Evolutionary conservation across 2,888 invertebrate genomes (phyloP), one percentile per base, ranked within the genome.

Genomic region (Eilema depressum): DNA sequence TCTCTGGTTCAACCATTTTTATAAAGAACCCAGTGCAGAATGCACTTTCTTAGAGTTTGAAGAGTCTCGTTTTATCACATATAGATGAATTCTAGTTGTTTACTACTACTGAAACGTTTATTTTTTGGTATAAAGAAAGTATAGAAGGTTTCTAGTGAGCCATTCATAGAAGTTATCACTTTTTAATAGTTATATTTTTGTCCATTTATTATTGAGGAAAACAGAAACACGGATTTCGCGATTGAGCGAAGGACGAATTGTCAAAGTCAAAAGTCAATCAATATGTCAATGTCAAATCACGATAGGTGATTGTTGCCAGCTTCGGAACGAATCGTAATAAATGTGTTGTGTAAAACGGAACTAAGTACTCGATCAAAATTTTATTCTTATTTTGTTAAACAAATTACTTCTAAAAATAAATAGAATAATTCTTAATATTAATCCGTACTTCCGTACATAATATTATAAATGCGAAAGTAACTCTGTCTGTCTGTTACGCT

Each of bases 1-100:
- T 97, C 72, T 96, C 96, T 2, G 96, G 96, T 72, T 96, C 95
- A 11, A 87, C 95, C 96, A 96, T 95, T 73, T 69, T 84, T 28
- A 47, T 14, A 33, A 25, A 26, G 59, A 60, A 47, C 26, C 23
- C 23, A 25, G 11, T 28, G 10, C n/a, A 53, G n/a, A 53, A 10
- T 53, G 53, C n/a, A 53, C 53, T 53, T 20, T 53, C n/a, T 12
- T 12, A 5, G 20, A 47, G 17, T 53, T 53, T 53, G 20, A 20
- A 47, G 5, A 5, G 20, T 47, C 20, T 20, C 5, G 47, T 37
- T 33, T 37, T 20, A 5, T 47, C 53, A 53, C 5, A 5, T n/a
- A n/a, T 53, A 53, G 47, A 7, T 2, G 20, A 20, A 47, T 26
- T 25, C 3, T 59, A 26, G 2, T 59, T 28, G 59, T 59, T 25